A percentile compares a stretch with the other conserved stretches of the same genome.
Evolutionary conservation across 2,113 vertebrate species (phyloP).

Genomic region (Lamprotornis superbus): DNA sequence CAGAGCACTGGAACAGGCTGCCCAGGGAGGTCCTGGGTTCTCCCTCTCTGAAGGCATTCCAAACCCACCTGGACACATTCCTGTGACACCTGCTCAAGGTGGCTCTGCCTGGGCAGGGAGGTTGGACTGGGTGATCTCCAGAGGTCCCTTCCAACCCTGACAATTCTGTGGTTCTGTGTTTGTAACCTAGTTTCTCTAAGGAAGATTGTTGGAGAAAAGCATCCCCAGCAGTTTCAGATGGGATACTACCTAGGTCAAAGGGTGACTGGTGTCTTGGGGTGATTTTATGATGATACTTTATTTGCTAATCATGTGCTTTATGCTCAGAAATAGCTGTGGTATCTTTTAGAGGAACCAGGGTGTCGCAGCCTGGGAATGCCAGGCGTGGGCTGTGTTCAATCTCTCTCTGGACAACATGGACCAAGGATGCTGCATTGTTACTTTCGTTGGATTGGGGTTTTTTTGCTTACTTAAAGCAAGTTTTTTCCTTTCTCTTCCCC

Average conservation of each 20-base stretch:
- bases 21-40: not conserved
- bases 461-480: not conserved
- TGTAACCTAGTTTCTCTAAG: not conserved
- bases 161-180: not conserved
- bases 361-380: fast-evolving
- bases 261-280: not conserved
- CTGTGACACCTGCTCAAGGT: not conserved
- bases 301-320: not conserved
- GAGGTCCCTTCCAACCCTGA: not conserved
- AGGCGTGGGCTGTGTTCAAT: fast-evolving
- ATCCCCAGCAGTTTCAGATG: not conserved
- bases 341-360: not conserved
- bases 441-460: not conserved
- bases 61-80: not conserved
- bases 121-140: not conserved
- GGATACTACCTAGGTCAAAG: not conserved
- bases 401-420: not conserved
- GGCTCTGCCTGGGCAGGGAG: not conserved
- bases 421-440: no score
- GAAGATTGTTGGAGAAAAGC: not conserved
- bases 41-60: not conserved
- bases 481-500: not conserved
- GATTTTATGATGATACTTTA: not conserved
- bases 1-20: not conserved
- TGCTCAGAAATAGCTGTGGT: not conserved